phyloP scores from a whole-genome alignment of 2,888 invertebrate species.

The Spicauda simplicius region DNA sequence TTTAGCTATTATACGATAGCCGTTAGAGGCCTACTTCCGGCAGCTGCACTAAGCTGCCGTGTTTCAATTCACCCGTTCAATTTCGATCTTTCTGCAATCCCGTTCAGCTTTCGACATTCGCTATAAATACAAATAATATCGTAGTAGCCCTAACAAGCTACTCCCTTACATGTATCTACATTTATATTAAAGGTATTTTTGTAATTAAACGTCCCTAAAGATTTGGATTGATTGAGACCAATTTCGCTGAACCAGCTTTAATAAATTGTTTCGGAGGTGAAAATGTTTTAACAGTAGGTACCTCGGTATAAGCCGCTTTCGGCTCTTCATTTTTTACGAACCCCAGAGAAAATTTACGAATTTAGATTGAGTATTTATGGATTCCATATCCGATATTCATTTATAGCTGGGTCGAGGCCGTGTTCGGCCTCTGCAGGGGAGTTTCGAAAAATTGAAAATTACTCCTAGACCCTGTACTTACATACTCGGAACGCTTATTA shows the following conservation, averaged over 20 bases:
- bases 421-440: conserved; percentile 53
- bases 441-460: conserved; percentile 59
- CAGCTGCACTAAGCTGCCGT: conserved; percentile 80
- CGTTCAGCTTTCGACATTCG: conserved; percentile 61
- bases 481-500: conserved; percentile 21
- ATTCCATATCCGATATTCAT: conserved; percentile 73
- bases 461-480: conserved; percentile 45
- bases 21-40: conserved; percentile 83
- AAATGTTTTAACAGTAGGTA: conserved; percentile 59
- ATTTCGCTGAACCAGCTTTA: conserved; percentile 42
- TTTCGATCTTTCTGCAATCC: conserved; percentile 75
- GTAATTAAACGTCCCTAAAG: conserved; percentile 19
- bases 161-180: conserved; percentile 44
- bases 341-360: conserved; percentile 69
- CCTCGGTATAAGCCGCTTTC: conserved; percentile 64
- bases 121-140: conserved; percentile 53
- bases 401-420: conserved; percentile 60
- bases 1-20: conserved; percentile 82
- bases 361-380: conserved; percentile 78
- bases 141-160: conserved; percentile 44
- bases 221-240: conserved; percentile 20
- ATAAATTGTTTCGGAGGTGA: conserved; percentile 58
- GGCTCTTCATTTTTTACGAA: conserved; percentile 70
- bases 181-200: conserved; percentile 39
- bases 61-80: conserved; percentile 77